A percentile compares a stretch with the other conserved stretches of the same genome.
Conservation (phyloP, 2,797 vertebrate species). For the Poliocrania exsul region DNA sequence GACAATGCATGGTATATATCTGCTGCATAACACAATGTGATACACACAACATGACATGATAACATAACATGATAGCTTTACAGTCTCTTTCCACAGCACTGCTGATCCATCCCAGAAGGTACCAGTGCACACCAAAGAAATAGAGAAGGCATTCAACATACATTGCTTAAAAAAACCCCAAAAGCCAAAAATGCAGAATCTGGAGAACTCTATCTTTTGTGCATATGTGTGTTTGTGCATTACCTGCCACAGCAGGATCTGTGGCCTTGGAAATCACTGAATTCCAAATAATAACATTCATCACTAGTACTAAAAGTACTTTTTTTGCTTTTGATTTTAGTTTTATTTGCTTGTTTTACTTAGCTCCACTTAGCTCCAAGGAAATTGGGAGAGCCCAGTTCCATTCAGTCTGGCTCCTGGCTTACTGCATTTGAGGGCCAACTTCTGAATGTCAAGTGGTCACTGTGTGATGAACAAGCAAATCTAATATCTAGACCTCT, state of each 20-base stretch:
- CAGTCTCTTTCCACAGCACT: background rate
- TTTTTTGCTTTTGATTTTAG: background rate
- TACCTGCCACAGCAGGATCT: background rate
- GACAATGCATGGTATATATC: too few relatives aligned
- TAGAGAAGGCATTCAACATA: background rate
- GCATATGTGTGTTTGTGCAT: background rate
- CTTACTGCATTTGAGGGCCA: background rate
- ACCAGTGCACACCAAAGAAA: background rate
- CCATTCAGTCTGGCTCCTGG: background rate
- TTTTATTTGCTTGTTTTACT: background rate
- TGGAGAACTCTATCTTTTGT: background rate
- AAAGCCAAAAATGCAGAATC: background rate
- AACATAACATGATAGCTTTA: background rate
- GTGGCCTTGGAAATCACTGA: background rate
- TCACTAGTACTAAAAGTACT: background rate
- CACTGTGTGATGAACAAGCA: background rate
- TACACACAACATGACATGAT: background rate
- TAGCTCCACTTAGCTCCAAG: background rate
- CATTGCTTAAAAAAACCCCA: background rate
- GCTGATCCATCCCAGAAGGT: background rate
- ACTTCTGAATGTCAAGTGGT: background rate
- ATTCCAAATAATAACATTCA: background rate
- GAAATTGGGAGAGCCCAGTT: background rate
- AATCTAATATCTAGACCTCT: background rate
- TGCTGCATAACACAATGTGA: background rate